These are phyloP conservation scores for Mus minutoides DNA, from an alignment of 2,797 vertebrate genomes.

Conservation along the genomic window DNA sequence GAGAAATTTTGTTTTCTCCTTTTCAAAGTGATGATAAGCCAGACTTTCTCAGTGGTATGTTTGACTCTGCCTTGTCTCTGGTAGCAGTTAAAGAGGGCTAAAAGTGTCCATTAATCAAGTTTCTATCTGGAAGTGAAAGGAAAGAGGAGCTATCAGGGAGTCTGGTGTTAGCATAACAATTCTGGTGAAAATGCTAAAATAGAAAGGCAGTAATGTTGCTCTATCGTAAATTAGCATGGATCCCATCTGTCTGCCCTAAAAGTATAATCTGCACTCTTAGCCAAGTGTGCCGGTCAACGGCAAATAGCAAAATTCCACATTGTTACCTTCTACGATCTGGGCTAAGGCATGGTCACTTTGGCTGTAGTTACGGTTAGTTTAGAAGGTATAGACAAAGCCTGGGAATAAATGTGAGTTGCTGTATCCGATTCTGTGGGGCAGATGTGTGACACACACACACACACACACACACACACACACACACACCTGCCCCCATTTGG, in stretches of 20 bases:
- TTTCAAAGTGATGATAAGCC: neutral
- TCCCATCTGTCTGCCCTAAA: neutral
- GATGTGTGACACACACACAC: neutral
- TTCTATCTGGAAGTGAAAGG: constrained; percentile 36
- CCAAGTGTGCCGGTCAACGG: neutral
- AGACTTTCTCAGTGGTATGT: neutral
- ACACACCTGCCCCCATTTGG: neutral
- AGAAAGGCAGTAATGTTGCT: neutral
- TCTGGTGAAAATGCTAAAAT: constrained; percentile 11
- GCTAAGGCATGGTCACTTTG: neutral
- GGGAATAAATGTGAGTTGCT: neutral
- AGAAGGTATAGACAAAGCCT: neutral
- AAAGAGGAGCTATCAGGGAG: neutral
- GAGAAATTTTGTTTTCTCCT: neutral
- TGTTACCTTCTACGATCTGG: neutral
- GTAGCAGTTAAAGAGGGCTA: neutral
- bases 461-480: too few species aligned
- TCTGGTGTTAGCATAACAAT: neutral
- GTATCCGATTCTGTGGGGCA: neutral
- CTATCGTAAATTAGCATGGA: neutral
- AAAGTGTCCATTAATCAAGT: neutral
- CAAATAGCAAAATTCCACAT: constrained; percentile 15
- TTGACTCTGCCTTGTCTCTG: neutral
- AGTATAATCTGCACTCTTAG: constrained; percentile 18
- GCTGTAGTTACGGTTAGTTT: neutral